A percentile compares a stretch with the other conserved stretches of the same genome.
Evolutionary conservation across 1,140 invertebrate genomes (phyloP).

Genomic region (Bicyclus anynana): DNA sequence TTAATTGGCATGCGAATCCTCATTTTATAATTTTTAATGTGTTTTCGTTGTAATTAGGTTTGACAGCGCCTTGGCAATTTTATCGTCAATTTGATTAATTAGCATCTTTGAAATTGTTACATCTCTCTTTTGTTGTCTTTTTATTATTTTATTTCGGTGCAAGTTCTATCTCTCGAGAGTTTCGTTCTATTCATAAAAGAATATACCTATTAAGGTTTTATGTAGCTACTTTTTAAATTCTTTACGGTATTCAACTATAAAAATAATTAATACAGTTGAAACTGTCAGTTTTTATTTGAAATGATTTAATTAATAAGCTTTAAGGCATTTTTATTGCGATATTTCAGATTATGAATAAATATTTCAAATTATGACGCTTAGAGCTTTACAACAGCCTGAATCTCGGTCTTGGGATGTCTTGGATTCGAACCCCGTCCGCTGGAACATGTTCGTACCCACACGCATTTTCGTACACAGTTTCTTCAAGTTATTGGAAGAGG

Average conservation of each 20-base stretch:
- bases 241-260: not conserved
- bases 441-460: too few species aligned
- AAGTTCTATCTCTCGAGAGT: not conserved
- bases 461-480: too few species aligned
- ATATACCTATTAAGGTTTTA: not conserved
- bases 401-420: too few species aligned
- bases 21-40: constrained; percentile 14
- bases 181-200: not conserved
- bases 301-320: too few species aligned
- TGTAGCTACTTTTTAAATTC: not conserved
- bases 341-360: too few species aligned
- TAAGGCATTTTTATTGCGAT: too few species aligned
- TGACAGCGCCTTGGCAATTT: not conserved
- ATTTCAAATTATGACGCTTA: too few species aligned
- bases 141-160: too few species aligned
- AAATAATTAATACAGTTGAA: not conserved
- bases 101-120: not conserved
- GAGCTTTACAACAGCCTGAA: too few species aligned
- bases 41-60: not conserved
- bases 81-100: not conserved
- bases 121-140: too few species aligned
- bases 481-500: too few species aligned
- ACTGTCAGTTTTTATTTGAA: not conserved
- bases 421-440: too few species aligned
- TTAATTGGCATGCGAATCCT: not conserved